A percentile compares a stretch with the other conserved stretches of the same genome.
These are phyloP conservation scores for Metaphire vulgaris DNA, from an alignment of 1,140 invertebrate genomes.

Conservation along the genomic window DNA sequence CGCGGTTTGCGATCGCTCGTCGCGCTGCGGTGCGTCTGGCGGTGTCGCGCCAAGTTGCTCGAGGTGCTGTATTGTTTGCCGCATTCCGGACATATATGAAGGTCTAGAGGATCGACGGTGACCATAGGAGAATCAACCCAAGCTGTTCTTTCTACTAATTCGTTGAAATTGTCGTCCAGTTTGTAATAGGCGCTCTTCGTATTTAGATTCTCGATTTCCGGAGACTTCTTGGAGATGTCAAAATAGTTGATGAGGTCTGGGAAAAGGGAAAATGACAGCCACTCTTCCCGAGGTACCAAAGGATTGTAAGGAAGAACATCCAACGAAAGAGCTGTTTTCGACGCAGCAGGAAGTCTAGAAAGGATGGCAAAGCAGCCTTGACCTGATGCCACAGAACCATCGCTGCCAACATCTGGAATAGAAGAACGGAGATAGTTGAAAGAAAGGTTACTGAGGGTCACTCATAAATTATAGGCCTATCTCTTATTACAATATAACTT, in stretches of 20 bases:
- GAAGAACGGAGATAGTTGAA: neutral
- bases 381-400: neutral
- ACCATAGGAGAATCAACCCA: neutral
- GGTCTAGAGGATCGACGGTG: neutral
- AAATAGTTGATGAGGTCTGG: neutral
- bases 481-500: too few relatives aligned
- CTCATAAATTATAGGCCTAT: too few relatives aligned
- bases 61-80: conserved; percentile 51
- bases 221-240: neutral
- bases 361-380: neutral
- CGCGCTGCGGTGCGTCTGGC: conserved; percentile 47
- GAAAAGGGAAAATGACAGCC: neutral
- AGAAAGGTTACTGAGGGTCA: neutral
- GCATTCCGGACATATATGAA: conserved; percentile 46
- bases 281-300: neutral
- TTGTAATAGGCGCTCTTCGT: neutral
- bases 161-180: neutral
- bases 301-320: neutral
- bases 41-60: conserved; percentile 50
- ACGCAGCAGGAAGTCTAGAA: neutral
- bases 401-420: neutral
- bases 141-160: neutral
- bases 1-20: conserved; percentile 21
- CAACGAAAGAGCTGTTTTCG: neutral
- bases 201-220: neutral